These are phyloP conservation scores for Vanessa atalanta DNA, from an alignment of 1,140 invertebrate species.

Conservation along the genomic window DNA sequence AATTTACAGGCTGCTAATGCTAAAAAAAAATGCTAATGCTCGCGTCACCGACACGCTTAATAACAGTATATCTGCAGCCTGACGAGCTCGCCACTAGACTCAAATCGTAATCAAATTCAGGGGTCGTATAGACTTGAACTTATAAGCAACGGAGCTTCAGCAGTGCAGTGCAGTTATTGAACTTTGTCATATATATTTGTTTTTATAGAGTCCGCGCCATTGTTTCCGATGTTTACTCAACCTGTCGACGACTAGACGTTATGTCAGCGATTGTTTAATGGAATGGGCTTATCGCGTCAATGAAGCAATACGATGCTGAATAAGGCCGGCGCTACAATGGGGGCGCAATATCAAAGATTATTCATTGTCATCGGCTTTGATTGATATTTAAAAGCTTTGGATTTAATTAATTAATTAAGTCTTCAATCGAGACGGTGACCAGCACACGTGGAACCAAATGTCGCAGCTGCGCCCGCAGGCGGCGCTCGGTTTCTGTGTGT, in stretches of 20 bases:
- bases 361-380: background rate
- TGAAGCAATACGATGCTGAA: slow-evolving; percentile 1
- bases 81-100: too few species aligned
- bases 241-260: background rate
- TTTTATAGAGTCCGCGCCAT: background rate
- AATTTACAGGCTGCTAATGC: too few species aligned
- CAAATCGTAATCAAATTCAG: too few species aligned
- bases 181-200: background rate
- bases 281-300: slow-evolving; percentile 16
- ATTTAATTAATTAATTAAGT: too few species aligned
- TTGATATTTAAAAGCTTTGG: too few species aligned
- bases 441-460: too few species aligned
- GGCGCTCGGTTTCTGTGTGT: too few species aligned
- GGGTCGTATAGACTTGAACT: background rate
- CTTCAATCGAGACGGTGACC: too few species aligned
- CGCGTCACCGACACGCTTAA: too few species aligned
- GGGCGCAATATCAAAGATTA: background rate
- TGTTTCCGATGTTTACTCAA: slow-evolving; percentile 3
- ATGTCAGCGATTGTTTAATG: slow-evolving; percentile 26
- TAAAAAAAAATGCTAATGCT: too few species aligned
- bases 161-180: background rate
- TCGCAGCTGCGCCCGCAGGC: too few species aligned
- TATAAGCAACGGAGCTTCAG: background rate
- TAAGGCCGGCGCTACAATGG: background rate
- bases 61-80: too few species aligned